Percentiles rank a stretch among this genome's conserved stretches.
Evolutionary conservation across 2,888 invertebrate genomes (phyloP).

Genomic region (Stenichneumon culpator): DNA sequence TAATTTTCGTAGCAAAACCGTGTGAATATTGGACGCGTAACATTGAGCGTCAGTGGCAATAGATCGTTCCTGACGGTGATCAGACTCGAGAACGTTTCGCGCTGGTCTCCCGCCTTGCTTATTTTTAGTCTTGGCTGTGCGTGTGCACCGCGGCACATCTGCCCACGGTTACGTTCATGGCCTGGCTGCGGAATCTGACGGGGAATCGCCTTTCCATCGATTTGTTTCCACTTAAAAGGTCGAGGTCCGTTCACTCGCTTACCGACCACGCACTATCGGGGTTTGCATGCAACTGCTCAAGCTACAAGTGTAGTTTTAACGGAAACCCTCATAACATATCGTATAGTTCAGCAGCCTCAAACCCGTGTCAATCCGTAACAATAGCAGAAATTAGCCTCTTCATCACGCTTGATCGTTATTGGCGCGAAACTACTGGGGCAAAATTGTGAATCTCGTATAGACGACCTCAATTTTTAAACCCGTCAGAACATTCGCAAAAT

Average conservation of each 20-base stretch:
- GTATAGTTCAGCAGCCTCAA: not conserved
- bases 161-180: constrained; percentile 60
- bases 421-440: not conserved
- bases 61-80: constrained; percentile 32
- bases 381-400: not conserved
- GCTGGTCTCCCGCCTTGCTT: constrained; percentile 37
- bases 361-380: not conserved
- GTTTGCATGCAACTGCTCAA: constrained; percentile 15
- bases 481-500: not conserved
- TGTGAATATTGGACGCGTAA: not conserved
- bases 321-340: not conserved
- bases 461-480: no score
- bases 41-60: not conserved
- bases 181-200: constrained; percentile 34
- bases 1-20: not conserved
- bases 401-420: not conserved
- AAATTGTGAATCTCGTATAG: not conserved
- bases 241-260: constrained; percentile 53
- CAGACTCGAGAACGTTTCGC: constrained; percentile 43
- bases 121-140: constrained; percentile 63
- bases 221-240: constrained; percentile 62
- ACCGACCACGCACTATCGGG: constrained; percentile 34
- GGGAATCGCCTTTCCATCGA: constrained; percentile 58
- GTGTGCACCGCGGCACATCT: constrained; percentile 50
- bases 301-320: not conserved